Base-by-base conservation (phyloP, 2,888 invertebrate genomes). In the Eupithecia insigniata region DNA sequence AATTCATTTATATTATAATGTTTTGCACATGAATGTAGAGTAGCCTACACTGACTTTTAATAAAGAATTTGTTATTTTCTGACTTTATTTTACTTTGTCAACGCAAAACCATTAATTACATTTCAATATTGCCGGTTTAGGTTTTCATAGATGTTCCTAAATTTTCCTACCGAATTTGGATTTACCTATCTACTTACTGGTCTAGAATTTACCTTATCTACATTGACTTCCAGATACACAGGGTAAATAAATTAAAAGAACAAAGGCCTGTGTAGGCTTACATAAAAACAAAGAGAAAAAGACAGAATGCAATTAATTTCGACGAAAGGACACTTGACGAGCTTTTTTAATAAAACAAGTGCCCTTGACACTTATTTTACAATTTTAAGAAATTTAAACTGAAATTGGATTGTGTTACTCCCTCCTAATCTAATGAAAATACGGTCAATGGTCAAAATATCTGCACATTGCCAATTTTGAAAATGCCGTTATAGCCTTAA, bases 271-370 rank as follows among this genome's bases (percentile, higher is more conserved):
- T 60, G 7, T 60, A 46, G 46, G 18, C 46, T 10, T 39, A 65
- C 10, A 46, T 32, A 43, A 32, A 51, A 67, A 28, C 67, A 70
- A 70, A 61, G 34, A 64, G 43, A 43, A 4, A 69, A 73, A 67
- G 32, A 55, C 66, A 51, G 51, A 67, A 65, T 65, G 70, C 73
- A 70, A 70, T 73, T 67, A 70, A 70, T 46, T 64, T 65, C 18
- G 60, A 43, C 30, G 60, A 70, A 67, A 67, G 62, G 67, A 28
- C 64, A 64, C 73, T 73, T 60, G 70, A 73, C 73, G 67, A 70
- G 67, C 30, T 70, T 64, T 72, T 67, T 66, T 66, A 67, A 62
- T 34, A 64, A 43, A 60, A 43, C 62, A 55, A 69, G 51, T 39
- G 28, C 62, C 61, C 46, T 69, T 61, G 51, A 66, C 70, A 66